A percentile compares a stretch with the other conserved stretches of the same genome.
phyloP scores from a whole-genome alignment of 2,888 invertebrate genomes.

The Dicranocentrus wangi region DNA sequence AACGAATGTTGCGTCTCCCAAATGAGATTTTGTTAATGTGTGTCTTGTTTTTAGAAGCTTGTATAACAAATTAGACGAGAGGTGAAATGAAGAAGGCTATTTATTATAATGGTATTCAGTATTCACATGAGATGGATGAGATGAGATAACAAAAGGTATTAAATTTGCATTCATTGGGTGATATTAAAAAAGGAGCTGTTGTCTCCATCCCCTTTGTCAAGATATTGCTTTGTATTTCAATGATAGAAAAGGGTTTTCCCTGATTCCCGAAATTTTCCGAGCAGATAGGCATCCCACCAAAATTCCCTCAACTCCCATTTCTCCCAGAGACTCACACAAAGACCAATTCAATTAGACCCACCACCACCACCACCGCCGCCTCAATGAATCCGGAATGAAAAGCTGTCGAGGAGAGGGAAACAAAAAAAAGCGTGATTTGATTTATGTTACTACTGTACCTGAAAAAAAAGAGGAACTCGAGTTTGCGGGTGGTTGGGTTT shows the following conservation, averaged over 20 bases:
- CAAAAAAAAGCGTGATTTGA: slow-evolving; percentile 32
- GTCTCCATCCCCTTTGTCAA: too few relatives aligned
- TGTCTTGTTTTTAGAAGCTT: slow-evolving; percentile 11
- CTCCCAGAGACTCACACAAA: slow-evolving; percentile 23
- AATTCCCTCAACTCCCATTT: too few relatives aligned
- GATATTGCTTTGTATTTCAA: too few relatives aligned
- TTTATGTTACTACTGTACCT: slow-evolving; percentile 28
- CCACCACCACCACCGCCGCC: slow-evolving; percentile 5
- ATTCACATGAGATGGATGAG: too few relatives aligned
- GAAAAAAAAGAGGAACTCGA: not conserved
- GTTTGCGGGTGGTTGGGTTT: slow-evolving; percentile 42
- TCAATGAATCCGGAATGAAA: slow-evolving; percentile 21
- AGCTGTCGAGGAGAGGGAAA: slow-evolving; percentile 25
- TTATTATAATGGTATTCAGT: slow-evolving; percentile 6
- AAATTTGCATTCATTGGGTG: not conserved
- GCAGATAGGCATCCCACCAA: too few relatives aligned
- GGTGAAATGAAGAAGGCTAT: slow-evolving; percentile 1
- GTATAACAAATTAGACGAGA: slow-evolving; percentile 12
- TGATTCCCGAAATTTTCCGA: too few relatives aligned
- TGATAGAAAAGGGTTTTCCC: too few relatives aligned
- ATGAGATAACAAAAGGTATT: slow-evolving; percentile 20
- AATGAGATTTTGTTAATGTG: slow-evolving; percentile 2
- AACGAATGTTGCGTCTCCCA: not conserved
- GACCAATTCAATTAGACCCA: slow-evolving; percentile 26
- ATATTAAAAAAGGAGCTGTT: not conserved